Evolutionary conservation across 2,797 vertebrate genomes (phyloP).

Genomic region (Chaetophractus vellerosus): DNA sequence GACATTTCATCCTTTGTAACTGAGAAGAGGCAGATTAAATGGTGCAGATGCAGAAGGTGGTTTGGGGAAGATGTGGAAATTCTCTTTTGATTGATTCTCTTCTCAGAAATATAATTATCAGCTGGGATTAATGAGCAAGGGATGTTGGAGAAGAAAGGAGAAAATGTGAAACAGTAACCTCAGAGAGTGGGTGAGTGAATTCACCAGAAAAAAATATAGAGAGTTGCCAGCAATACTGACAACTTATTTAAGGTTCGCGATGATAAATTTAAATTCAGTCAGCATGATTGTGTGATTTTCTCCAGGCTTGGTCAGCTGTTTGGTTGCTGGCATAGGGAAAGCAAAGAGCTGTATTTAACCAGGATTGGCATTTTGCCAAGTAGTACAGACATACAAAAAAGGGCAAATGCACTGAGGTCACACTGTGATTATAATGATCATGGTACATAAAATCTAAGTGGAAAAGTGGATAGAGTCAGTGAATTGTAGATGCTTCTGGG

Average conservation of each 20-base stretch:
- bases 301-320: neutral
- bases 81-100: neutral
- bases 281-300: neutral
- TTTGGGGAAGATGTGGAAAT: neutral
- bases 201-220: neutral
- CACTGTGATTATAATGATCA: neutral
- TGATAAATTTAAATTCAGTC: constrained; percentile 9
- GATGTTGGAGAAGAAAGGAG: neutral
- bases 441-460: neutral
- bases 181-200: neutral
- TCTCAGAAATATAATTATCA: neutral
- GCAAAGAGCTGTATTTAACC: neutral
- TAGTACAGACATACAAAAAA: neutral
- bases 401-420: neutral
- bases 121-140: neutral
- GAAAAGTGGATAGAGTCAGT: neutral
- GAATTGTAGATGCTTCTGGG: neutral
- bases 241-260: constrained; percentile 38
- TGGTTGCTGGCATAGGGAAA: neutral
- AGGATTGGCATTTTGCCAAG: neutral
- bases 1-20: neutral
- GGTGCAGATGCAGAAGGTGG: neutral
- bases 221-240: neutral
- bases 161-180: neutral
- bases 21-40: neutral